phyloP scores from a whole-genome alignment of 2,113 vertebrate species.

The Condylura cristata region DNA sequence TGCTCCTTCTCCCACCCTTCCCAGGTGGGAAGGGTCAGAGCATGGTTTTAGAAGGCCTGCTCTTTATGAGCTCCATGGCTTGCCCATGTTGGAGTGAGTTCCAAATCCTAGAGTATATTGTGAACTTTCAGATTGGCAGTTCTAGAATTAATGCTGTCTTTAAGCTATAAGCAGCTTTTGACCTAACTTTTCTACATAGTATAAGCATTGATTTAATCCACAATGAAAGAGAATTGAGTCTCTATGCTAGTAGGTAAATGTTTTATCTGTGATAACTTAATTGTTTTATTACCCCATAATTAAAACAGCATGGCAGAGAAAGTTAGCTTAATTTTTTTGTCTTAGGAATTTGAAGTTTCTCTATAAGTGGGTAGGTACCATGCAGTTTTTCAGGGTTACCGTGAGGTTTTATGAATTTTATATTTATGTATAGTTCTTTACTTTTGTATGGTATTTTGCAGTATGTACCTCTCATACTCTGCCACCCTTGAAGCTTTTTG shows the following conservation, averaged over 20 bases:
- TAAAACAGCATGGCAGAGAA: slow-evolving; percentile 15
- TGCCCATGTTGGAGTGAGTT: background rate
- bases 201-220: background rate
- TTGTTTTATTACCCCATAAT: slow-evolving; percentile 43
- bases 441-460: background rate
- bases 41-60: background rate
- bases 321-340: background rate
- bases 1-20: accelerated
- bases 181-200: background rate
- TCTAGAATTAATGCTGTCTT: background rate
- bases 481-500: background rate
- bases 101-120: background rate
- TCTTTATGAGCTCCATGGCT: background rate
- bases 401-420: background rate
- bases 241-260: background rate
- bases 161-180: slow-evolving; percentile 19
- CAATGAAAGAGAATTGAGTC: background rate
- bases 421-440: background rate
- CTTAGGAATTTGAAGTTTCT: background rate
- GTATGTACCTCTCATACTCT: background rate
- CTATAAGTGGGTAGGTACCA: background rate
- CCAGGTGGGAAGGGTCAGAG: background rate
- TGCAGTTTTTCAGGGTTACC: background rate
- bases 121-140: background rate
- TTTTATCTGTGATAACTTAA: background rate